Evolutionary conservation across 2,888 invertebrate genomes (phyloP).

Genomic region (Scaptomyza flava): DNA sequence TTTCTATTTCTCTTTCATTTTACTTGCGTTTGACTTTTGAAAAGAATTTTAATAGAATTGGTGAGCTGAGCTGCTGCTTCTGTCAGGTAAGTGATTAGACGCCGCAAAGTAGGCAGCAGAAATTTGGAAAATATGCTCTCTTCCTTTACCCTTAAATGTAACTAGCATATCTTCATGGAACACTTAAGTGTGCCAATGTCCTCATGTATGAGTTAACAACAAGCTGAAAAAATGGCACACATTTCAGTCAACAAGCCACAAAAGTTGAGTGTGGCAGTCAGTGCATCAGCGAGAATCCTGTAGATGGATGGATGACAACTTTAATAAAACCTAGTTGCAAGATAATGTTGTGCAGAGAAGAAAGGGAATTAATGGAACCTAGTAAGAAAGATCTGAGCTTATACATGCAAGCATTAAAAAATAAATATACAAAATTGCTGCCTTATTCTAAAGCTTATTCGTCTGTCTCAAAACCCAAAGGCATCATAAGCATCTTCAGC

Average conservation of each 20-base stretch:
- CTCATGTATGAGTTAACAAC: slow-evolving; percentile 40
- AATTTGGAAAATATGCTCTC: slow-evolving; percentile 58
- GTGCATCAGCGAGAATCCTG: no score
- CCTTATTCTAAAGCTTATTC: no score
- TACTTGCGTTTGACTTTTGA: slow-evolving; percentile 55
- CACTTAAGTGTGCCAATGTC: slow-evolving; percentile 11
- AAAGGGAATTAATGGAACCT: no score
- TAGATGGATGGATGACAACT: no score
- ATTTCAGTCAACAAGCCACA: slow-evolving; percentile 49
- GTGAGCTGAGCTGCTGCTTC: slow-evolving; percentile 61
- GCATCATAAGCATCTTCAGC: no score
- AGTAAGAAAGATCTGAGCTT: no score
- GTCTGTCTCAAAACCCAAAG: no score
- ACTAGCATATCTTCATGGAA: slow-evolving; percentile 1
- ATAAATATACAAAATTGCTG: no score
- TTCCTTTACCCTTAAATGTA: neutral
- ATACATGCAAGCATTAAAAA: no score
- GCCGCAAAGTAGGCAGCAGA: slow-evolving; percentile 64
- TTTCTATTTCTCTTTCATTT: slow-evolving; percentile 10
- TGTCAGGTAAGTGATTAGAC: slow-evolving; percentile 58
- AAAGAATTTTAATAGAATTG: slow-evolving; percentile 79
- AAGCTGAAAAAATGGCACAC: neutral
- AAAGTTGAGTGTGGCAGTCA: slow-evolving; percentile 17
- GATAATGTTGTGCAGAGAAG: no score
- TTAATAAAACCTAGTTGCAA: no score